These are phyloP conservation scores for Cydia strobilella DNA, from an alignment of 1,140 invertebrate genomes.

Conservation along the genomic window DNA sequence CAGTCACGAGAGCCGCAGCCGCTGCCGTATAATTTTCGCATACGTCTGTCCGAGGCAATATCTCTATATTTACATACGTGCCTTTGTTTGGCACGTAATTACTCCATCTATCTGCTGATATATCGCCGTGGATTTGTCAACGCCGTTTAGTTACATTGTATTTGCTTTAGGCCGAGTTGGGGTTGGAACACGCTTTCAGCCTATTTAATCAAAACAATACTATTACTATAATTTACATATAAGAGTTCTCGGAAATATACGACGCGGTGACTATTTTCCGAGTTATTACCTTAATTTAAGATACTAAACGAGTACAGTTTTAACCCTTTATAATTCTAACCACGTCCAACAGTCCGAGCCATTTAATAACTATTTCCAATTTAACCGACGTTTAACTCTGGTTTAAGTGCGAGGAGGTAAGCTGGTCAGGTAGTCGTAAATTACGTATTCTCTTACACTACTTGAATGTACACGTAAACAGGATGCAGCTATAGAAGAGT, in stretches of 20 bases:
- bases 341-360: slow-evolving; percentile 11
- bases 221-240: slow-evolving; percentile 1
- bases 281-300: background rate
- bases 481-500: background rate
- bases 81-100: slow-evolving; percentile 76
- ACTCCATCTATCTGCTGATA: slow-evolving; percentile 52
- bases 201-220: slow-evolving; percentile 15
- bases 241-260: background rate
- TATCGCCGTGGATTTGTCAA: slow-evolving; percentile 64
- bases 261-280: background rate
- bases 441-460: slow-evolving; percentile 7
- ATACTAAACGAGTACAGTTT: background rate
- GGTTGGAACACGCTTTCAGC: background rate
- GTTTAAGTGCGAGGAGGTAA: slow-evolving; percentile 12
- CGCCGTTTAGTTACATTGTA: slow-evolving; percentile 52
- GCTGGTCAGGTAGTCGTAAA: slow-evolving; percentile 19
- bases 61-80: slow-evolving; percentile 73
- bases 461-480: background rate
- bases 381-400: slow-evolving; percentile 19
- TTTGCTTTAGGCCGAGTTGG: slow-evolving; percentile 18
- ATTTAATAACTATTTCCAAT: background rate
- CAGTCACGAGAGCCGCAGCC: slow-evolving; percentile 30
- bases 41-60: slow-evolving; percentile 74
- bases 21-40: slow-evolving; percentile 74
- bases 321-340: background rate